A percentile compares a stretch with the other conserved stretches of the same genome.
phyloP scores from a whole-genome alignment of 2,888 invertebrate genomes.

The Drosophila sordidapex region DNA sequence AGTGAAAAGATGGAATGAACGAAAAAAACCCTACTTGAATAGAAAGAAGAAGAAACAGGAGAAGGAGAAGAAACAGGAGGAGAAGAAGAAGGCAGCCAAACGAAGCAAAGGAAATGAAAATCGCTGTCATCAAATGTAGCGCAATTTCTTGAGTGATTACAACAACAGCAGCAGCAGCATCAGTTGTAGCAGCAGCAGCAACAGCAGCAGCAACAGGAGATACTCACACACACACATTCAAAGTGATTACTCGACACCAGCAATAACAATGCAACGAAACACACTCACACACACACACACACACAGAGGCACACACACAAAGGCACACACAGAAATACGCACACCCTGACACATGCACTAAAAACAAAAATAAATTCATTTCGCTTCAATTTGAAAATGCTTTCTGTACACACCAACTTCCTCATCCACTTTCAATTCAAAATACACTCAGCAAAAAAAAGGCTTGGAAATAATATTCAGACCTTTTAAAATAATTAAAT shows the following conservation, averaged over 20 bases:
- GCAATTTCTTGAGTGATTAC: constrained; percentile 81
- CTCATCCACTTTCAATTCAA: background rate
- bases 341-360: constrained; percentile 27
- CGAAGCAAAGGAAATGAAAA: constrained; percentile 74
- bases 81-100: constrained; percentile 9
- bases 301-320: constrained; percentile 11
- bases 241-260: constrained; percentile 74
- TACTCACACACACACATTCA: constrained; percentile 48
- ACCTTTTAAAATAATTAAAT: background rate
- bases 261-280: constrained; percentile 66
- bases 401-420: constrained; percentile 21
- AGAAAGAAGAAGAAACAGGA: constrained; percentile 8
- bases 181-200: constrained; percentile 25
- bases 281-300: constrained; percentile 3
- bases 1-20: constrained; percentile 3
- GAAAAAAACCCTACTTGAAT: constrained; percentile 8
- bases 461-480: background rate
- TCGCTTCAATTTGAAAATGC: constrained; percentile 66
- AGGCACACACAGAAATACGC: background rate
- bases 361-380: constrained; percentile 76
- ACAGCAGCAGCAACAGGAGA: constrained; percentile 44
- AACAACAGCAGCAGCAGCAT: constrained; percentile 56
- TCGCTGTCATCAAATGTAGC: constrained; percentile 81
- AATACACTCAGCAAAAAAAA: background rate
- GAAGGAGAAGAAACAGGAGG: background rate